These are phyloP conservation scores for Rachycentron canadum DNA, from an alignment of 2,797 vertebrate genomes.

Conservation along the genomic window DNA sequence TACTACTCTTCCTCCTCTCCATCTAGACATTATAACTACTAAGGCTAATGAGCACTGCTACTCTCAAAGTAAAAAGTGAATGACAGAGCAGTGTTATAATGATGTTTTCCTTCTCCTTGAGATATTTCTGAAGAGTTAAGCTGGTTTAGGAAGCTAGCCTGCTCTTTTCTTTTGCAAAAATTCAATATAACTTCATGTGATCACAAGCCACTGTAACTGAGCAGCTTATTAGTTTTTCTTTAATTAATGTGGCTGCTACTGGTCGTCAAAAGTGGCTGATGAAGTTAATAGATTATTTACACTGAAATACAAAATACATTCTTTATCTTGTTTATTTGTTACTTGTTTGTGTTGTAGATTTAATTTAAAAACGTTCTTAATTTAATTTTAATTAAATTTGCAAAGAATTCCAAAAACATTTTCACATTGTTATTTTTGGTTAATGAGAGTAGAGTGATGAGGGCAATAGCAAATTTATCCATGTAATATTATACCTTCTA, in stretches of 20 bases:
- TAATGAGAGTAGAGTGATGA: background rate
- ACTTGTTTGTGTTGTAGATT: too few relatives aligned
- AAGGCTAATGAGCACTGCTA: constrained; percentile 23
- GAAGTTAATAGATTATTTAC: background rate
- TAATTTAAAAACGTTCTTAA: too few relatives aligned
- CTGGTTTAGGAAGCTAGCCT: background rate
- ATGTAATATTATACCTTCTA: background rate
- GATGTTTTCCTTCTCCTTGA: background rate
- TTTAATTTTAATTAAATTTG: too few relatives aligned
- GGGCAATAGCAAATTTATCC: too few relatives aligned
- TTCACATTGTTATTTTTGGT: background rate
- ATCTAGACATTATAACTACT: background rate
- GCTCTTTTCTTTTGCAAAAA: background rate
- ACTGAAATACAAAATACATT: background rate
- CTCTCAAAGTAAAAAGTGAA: constrained; percentile 11
- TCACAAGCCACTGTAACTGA: background rate
- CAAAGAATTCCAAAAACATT: too few relatives aligned
- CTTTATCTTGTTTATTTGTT: background rate
- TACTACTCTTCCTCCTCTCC: background rate
- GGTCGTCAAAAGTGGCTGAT: background rate
- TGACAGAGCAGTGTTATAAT: constrained; percentile 11
- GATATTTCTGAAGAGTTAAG: background rate
- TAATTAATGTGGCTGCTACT: background rate
- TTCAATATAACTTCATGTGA: background rate
- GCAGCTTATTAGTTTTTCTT: background rate